phyloP scores from a whole-genome alignment of 2,888 invertebrate genomes.

The Abscondita cerata region DNA sequence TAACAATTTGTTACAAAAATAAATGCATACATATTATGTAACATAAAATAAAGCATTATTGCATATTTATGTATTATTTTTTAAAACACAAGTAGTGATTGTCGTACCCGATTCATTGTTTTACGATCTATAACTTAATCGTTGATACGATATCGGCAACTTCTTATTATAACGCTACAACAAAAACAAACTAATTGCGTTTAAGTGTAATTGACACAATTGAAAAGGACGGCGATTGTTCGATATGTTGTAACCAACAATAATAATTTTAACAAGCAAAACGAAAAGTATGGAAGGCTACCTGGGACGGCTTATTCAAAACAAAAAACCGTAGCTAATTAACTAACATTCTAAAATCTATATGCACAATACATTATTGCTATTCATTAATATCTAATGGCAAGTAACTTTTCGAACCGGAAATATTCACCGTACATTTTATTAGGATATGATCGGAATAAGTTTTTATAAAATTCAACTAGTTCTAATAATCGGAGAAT shows the following conservation, averaged over 20 bases:
- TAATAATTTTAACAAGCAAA: constrained; percentile 8
- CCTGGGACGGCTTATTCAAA: constrained; percentile 24
- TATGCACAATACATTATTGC: constrained; percentile 25
- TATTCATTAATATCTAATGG: background rate
- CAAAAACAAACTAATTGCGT: constrained; percentile 8
- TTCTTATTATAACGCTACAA: constrained; percentile 24
- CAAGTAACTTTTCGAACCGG: constrained; percentile 7
- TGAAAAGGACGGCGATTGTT: constrained; percentile 25
- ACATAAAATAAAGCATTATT: constrained; percentile 5
- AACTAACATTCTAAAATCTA: background rate
- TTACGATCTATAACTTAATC: constrained; percentile 20
- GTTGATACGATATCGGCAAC: constrained; percentile 2
- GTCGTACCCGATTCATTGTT: constrained; percentile 23
- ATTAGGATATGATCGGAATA: no score
- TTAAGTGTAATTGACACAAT: constrained; percentile 27
- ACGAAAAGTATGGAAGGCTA: constrained; percentile 23
- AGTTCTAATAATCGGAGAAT: background rate
- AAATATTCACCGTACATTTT: no score
- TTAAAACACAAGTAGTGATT: constrained; percentile 28
- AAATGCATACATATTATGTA: background rate
- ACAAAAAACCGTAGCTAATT: background rate
- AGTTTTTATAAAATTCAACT: background rate
- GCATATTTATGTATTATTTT: constrained; percentile 22
- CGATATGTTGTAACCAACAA: constrained; percentile 29
- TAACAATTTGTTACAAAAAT: no score